Base-by-base conservation (phyloP, 1,140 invertebrate species). In the Tenebrio molitor region DNA sequence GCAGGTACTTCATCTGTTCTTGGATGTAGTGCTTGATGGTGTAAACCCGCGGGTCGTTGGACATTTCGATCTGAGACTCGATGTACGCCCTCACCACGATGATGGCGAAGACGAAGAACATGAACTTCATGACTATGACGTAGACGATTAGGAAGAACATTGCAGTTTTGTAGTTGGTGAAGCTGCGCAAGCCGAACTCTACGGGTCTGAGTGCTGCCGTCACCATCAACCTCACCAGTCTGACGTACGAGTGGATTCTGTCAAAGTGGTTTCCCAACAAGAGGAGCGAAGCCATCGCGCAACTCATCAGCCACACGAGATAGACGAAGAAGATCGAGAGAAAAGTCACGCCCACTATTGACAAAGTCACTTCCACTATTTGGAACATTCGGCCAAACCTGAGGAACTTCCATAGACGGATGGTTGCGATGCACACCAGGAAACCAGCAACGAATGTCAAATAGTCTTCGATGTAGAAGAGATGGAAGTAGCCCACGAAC, bases 371-470 rank as follows among this genome's bases (percentile, higher is more conserved):
- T 39, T 79, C 77, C 16, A 72, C 44, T 0, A 76, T 46, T 67
- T 72, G 72, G n/a, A 79, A 66, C 14, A 77, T 76, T 0, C 73
- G 7, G 15, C 76, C 46, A 69, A 77, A 77, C 19, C 76, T 70
- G 16, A 79, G 33, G 17, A 79, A 29, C 39, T 79, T 79, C 77
- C 77, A 79, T 1, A 79, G 16, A 0, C 77, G 66, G 8, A 79
- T 41, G 2, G 77, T 79, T 1, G 77, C 72, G 3, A 76, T 39
- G 53, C 74, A 76, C 7, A 79, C 73, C 21, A 79, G 66, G 29
- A 12, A 41, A 2, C 71, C 74, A 21, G 72, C 70, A 7, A 79
- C 53, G 1, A 65, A 4, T 10, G 70, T 71, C 6, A 79, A 63
- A 15, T 58, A 21, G 21, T 70, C 71, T 39, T 77, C 74, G 0